These are phyloP conservation scores for Penaeus monodon DNA, from an alignment of 2,888 invertebrate genomes.

Conservation along the genomic window DNA sequence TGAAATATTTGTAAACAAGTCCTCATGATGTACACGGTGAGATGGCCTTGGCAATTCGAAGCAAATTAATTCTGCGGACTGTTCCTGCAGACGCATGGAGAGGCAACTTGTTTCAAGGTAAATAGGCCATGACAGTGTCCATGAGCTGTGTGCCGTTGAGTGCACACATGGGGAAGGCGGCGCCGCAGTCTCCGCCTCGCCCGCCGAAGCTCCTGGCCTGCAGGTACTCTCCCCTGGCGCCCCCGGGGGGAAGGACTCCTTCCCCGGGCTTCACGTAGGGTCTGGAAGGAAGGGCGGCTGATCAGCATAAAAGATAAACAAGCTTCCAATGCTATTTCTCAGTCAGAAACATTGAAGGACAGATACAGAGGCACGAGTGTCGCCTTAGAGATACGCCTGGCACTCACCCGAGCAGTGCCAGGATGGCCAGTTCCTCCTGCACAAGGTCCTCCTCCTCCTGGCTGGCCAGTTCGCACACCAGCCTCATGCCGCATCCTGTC, in stretches of 20 bases:
- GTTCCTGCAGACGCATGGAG: no score
- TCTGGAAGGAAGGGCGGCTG: no score
- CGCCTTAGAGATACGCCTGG: background rate
- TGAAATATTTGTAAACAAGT: no score
- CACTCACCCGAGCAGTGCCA: constrained; percentile 52
- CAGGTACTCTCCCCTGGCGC: constrained; percentile 34
- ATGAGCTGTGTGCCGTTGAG: constrained; percentile 49
- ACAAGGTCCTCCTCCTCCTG: constrained; percentile 19
- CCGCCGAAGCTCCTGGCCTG: constrained; percentile 35
- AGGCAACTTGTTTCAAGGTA: constrained; percentile 5
- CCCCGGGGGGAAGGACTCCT: background rate
- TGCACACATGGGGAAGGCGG: constrained; percentile 40
- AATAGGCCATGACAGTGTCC: constrained; percentile 37
- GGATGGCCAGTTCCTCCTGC: constrained; percentile 39
- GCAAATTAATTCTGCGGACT: no score
- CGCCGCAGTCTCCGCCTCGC: constrained; percentile 31
- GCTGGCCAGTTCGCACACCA: constrained; percentile 55
- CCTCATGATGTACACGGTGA: no score
- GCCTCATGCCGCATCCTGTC: constrained; percentile 48
- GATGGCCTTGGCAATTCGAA: no score
- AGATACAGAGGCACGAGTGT: no score
- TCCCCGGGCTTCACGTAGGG: no score
- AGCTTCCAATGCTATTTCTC: no score
- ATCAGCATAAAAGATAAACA: background rate
- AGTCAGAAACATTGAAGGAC: no score